Conservation (phyloP, 2,113 vertebrate genomes). For the Clarias batrachus region DNA sequence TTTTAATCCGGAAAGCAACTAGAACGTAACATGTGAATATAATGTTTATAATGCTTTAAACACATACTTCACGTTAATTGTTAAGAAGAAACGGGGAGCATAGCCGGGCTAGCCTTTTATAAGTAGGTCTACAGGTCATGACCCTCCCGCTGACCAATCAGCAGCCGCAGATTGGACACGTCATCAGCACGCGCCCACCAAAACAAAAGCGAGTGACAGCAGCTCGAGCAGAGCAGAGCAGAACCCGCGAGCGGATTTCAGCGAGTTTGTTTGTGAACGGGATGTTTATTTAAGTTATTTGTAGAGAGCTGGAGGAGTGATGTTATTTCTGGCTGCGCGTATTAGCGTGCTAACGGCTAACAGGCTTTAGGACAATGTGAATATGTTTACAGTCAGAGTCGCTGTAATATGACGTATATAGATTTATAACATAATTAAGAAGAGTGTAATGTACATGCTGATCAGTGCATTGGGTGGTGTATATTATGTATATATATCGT, state of each 20-base stretch:
- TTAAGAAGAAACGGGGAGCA: too few species aligned
- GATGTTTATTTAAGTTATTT: not conserved
- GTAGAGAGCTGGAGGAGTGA: not conserved
- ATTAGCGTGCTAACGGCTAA: not conserved
- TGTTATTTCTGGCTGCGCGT: not conserved
- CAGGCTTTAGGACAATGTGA: not conserved
- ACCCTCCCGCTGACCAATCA: not conserved
- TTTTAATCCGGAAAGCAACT: too few species aligned
- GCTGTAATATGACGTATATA: not conserved
- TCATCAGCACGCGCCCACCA: too few species aligned
- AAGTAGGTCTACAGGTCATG: too few species aligned
- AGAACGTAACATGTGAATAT: too few species aligned
- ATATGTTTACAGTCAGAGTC: not conserved
- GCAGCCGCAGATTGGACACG: not conserved
- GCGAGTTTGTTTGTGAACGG: not conserved
- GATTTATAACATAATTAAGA: not conserved
- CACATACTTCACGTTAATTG: too few species aligned
- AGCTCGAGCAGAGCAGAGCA: not conserved
- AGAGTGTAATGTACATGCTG: too few species aligned
- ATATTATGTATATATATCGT: too few species aligned
- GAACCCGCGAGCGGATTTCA: too few species aligned
- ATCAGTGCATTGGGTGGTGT: too few species aligned
- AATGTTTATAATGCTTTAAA: too few species aligned
- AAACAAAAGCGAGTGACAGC: not conserved
- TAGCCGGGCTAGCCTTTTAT: too few species aligned